These are phyloP conservation scores for Rattus norvegicus DNA, from an alignment of 2,113 vertebrate species.

Conservation along the genomic window GRCr8 NC_086019.1:160969001-160969500, in stretches of 20 bases:
- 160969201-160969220: not conserved
- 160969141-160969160: too few species aligned
- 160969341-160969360: not conserved
- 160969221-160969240: not conserved
- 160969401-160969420: not conserved
- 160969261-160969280: not conserved
- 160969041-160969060: too few species aligned
- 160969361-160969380: not conserved
- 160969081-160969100: too few species aligned
- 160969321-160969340: not conserved
- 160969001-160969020: too few species aligned
- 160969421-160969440: not conserved
- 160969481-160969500: not conserved
- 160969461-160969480: not conserved
- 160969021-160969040: too few species aligned
- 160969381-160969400: not conserved
- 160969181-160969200: too few species aligned
- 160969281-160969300: not conserved
- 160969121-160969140: too few species aligned
- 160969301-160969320: not conserved
- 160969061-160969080: too few species aligned
- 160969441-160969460: not conserved
- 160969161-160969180: too few species aligned
- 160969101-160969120: too few species aligned
- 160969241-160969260: not conserved